These are phyloP conservation scores for Phalacrocorax carbo DNA, from an alignment of 2,113 vertebrate genomes.

Conservation along the genomic window DNA sequence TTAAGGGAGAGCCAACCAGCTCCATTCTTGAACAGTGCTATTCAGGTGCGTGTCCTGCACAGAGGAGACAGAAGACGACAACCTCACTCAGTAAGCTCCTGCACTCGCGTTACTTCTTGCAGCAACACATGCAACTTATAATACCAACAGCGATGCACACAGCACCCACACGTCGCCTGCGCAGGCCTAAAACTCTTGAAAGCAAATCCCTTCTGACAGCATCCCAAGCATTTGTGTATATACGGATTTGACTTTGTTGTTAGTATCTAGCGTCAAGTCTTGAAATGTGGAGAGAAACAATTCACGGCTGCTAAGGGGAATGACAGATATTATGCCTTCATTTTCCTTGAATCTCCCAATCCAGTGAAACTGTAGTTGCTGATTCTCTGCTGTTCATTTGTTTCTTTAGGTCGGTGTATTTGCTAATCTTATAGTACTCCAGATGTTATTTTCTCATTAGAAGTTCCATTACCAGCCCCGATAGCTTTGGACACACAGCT, in stretches of 20 bases:
- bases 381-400: not conserved
- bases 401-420: not conserved
- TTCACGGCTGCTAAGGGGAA: not conserved
- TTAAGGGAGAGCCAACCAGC: slow-evolving; percentile 79
- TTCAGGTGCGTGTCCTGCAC: slow-evolving; percentile 26
- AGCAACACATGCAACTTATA: not conserved
- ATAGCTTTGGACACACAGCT: not conserved
- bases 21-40: slow-evolving; percentile 76
- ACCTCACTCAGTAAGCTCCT: not conserved
- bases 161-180: not conserved
- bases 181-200: not conserved
- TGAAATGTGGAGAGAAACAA: not conserved
- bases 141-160: not conserved
- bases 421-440: not conserved
- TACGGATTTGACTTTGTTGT: not conserved
- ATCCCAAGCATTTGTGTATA: not conserved
- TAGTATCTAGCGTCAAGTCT: not conserved
- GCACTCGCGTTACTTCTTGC: not conserved
- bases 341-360: not conserved
- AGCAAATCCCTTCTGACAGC: not conserved
- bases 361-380: not conserved
- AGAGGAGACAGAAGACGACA: not conserved
- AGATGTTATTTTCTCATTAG: not conserved
- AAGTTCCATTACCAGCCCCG: not conserved
- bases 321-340: not conserved